These are phyloP conservation scores for Phlogophora meticulosa DNA, from an alignment of 2,888 invertebrate genomes.

Conservation along the genomic window DNA sequence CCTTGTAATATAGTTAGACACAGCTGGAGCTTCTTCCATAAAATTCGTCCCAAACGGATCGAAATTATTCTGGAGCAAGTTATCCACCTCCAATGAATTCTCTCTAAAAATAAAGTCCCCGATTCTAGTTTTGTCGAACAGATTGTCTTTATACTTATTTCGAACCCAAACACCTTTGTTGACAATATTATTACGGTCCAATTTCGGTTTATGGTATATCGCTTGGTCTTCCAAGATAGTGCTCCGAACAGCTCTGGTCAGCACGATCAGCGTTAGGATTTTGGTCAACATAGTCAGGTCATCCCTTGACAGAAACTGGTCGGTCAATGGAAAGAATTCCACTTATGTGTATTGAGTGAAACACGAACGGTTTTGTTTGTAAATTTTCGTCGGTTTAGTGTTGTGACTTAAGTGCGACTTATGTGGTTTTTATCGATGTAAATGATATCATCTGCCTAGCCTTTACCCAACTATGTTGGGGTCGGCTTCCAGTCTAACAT, in stretches of 20 bases:
- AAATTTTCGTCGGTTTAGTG: constrained; percentile 62
- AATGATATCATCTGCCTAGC: constrained; percentile 55
- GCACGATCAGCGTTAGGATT: constrained; percentile 67
- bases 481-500: too few species aligned
- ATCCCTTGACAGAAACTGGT: constrained; percentile 54
- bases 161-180: constrained; percentile 83
- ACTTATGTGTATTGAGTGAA: constrained; percentile 69
- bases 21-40: constrained; percentile 68
- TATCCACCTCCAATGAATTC: constrained; percentile 79
- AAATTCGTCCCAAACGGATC: constrained; percentile 71
- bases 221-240: constrained; percentile 68
- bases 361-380: constrained; percentile 67
- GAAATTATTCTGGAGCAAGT: constrained; percentile 74
- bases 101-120: constrained; percentile 79
- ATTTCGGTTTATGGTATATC: constrained; percentile 71
- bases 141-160: constrained; percentile 61
- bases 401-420: not conserved
- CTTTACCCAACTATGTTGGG: too few species aligned
- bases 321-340: constrained; percentile 70
- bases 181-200: constrained; percentile 80
- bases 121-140: constrained; percentile 58
- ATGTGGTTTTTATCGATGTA: constrained; percentile 54
- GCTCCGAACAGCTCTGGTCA: constrained; percentile 63
- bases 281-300: constrained; percentile 75
- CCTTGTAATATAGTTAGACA: constrained; percentile 76